A percentile compares a stretch with the other conserved stretches of the same genome.
These are phyloP conservation scores for Amazona vittata DNA, from an alignment of 2,113 vertebrate species.

Conservation along the genomic window DNA sequence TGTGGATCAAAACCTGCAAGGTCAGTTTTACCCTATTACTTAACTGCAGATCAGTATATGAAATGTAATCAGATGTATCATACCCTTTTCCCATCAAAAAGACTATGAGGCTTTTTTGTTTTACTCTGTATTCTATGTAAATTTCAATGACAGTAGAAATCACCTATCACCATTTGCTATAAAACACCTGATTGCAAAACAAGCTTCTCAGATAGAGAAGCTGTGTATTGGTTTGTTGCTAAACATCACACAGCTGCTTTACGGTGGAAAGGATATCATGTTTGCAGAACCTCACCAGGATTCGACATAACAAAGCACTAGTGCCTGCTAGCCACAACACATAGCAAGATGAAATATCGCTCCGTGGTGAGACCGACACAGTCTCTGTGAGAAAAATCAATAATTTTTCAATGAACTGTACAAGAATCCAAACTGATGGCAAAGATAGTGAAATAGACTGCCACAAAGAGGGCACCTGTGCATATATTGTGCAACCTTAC, in stretches of 20 bases:
- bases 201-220: neutral
- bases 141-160: neutral
- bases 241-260: neutral
- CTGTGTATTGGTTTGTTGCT: neutral
- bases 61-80: neutral
- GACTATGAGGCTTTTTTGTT: neutral
- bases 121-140: neutral
- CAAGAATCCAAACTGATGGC: neutral
- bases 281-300: neutral
- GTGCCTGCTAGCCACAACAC: neutral
- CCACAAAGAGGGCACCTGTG: neutral
- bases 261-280: neutral
- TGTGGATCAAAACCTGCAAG: neutral
- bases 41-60: neutral
- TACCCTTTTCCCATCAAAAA: neutral
- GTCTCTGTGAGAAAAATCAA: neutral
- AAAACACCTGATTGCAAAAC: neutral
- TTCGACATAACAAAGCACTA: neutral
- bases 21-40: neutral
- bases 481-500: neutral
- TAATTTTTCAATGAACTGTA: neutral
- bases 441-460: neutral
- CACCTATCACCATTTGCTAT: neutral
- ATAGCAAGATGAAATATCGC: neutral
- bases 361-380: neutral